phyloP scores from a whole-genome alignment of 2,888 invertebrate species.

The Drosophila cracens region DNA sequence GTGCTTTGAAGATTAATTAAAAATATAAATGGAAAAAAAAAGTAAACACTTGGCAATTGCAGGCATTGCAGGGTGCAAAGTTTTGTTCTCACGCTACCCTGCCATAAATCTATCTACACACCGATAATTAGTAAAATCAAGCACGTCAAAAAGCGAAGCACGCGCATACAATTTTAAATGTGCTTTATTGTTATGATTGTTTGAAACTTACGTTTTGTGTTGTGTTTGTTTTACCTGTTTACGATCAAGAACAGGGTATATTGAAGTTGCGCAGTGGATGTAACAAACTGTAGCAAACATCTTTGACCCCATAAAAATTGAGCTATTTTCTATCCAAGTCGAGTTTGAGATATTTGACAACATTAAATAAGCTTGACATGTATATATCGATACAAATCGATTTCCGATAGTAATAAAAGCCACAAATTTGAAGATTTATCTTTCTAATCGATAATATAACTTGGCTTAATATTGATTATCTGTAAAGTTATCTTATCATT shows the following conservation, averaged over 20 bases:
- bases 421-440: fast-evolving
- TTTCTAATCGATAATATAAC: not conserved
- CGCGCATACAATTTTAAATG: slow-evolving; percentile 75
- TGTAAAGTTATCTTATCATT: not conserved
- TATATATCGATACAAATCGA: not conserved
- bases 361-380: too few species aligned
- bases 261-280: not conserved
- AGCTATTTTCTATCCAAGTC: not conserved
- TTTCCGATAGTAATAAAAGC: not conserved
- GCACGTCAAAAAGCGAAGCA: slow-evolving; percentile 51
- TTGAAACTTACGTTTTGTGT: slow-evolving; percentile 37
- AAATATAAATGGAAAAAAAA: slow-evolving; percentile 28
- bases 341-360: not conserved
- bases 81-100: slow-evolving; percentile 69
- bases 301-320: not conserved
- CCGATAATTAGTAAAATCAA: slow-evolving; percentile 49
- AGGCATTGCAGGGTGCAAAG: slow-evolving; percentile 24
- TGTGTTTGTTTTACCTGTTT: slow-evolving; percentile 19
- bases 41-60: slow-evolving; percentile 39
- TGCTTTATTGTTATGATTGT: slow-evolving; percentile 65
- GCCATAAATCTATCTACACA: slow-evolving; percentile 3
- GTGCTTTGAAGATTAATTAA: slow-evolving; percentile 45
- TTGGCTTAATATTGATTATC: not conserved
- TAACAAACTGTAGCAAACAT: not conserved
- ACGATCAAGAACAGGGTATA: not conserved